phyloP scores from a whole-genome alignment of 2,113 vertebrate genomes.

The Sakesphorus luctuosus region DNA sequence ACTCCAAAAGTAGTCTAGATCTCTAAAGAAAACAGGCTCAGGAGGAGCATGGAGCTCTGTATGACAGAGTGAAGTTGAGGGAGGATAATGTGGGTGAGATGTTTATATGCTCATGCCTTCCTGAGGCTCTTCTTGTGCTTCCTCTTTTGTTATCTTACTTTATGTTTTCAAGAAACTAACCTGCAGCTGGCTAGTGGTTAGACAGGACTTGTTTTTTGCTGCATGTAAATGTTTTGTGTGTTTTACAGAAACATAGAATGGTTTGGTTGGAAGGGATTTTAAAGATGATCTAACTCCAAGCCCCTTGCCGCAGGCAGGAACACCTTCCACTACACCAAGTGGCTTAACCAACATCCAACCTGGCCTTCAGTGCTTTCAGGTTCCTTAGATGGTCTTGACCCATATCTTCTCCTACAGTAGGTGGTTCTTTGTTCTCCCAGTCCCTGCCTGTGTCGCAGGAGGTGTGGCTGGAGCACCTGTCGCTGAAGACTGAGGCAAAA shows the following conservation, averaged over 20 bases:
- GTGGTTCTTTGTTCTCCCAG: not conserved
- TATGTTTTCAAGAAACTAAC: not conserved
- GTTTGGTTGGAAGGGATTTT: not conserved
- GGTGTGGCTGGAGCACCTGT: not conserved
- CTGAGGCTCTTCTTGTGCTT: not conserved
- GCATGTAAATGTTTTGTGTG: not conserved
- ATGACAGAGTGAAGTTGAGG: not conserved
- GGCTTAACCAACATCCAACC: not conserved
- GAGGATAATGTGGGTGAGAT: not conserved
- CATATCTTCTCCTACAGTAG: not conserved
- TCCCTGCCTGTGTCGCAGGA: fast-evolving
- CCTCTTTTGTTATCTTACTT: not conserved
- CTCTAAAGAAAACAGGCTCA: not conserved
- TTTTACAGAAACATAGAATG: not conserved
- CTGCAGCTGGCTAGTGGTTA: not conserved
- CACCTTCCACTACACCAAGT: not conserved
- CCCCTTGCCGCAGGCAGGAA: not conserved
- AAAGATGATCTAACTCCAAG: not conserved
- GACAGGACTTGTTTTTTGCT: not conserved
- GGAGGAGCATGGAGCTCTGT: not conserved
- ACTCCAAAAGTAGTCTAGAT: not conserved
- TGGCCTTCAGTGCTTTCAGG: not conserved
- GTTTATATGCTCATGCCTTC: not conserved
- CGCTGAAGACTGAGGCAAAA: not conserved
- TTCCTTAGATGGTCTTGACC: not conserved